Evolutionary conservation across 2,113 vertebrate species (phyloP).

Genomic region (Cyprinodon variegatus): DNA sequence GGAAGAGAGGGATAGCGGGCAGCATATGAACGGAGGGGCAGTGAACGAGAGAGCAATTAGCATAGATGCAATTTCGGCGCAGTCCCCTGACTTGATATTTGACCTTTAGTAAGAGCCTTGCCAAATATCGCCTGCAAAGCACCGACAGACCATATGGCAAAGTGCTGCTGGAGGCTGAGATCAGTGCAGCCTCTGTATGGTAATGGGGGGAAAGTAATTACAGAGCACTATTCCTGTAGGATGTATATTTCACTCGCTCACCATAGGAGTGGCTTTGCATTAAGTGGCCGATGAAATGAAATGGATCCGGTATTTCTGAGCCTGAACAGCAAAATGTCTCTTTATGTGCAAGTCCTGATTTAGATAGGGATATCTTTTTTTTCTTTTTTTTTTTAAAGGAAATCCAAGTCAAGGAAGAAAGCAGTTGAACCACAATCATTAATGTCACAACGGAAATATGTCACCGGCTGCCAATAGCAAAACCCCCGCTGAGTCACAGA

Average conservation of each 20-base stretch:
- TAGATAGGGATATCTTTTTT: not conserved
- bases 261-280: conserved; percentile 54
- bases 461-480: conserved; percentile 32
- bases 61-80: conserved; percentile 77
- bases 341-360: conserved; percentile 26
- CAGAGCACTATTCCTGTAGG: conserved; percentile 72
- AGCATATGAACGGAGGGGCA: conserved; percentile 53
- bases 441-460: conserved; percentile 52
- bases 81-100: conserved; percentile 78
- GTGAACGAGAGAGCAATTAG: conserved; percentile 70
- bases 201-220: conserved; percentile 76
- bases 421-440: conserved; percentile 18
- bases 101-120: conserved; percentile 77
- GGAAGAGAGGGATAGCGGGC: conserved; percentile 19
- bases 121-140: conserved; percentile 69
- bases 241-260: conserved; percentile 65
- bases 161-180: conserved; percentile 73
- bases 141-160: conserved; percentile 78
- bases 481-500: conserved; percentile 53
- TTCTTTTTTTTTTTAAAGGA: too few species aligned
- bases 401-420: conserved; percentile 16
- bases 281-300: conserved; percentile 49
- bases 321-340: conserved; percentile 17
- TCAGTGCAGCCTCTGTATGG: conserved; percentile 71
- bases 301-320: conserved; percentile 28